Evolutionary conservation across 1,140 invertebrate genomes (phyloP).

Genomic region (Zaprionus gabonicus): DNA sequence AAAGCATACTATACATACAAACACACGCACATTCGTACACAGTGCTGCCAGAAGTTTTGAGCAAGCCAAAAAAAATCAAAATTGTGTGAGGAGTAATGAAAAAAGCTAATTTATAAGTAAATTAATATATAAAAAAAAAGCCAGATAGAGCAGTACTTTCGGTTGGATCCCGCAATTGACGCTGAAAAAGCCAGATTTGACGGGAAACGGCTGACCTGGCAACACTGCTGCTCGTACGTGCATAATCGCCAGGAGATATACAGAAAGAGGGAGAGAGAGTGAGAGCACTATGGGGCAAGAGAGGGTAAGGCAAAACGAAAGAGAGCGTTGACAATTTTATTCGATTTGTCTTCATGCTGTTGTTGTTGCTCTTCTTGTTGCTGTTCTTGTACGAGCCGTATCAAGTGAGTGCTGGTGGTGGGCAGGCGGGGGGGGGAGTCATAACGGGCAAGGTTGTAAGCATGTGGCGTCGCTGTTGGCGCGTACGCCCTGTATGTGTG

Average conservation of each 20-base stretch:
- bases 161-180: too few relatives aligned
- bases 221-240: background rate
- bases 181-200: background rate
- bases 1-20: background rate
- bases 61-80: too few relatives aligned
- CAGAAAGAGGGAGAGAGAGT: conserved; percentile 8
- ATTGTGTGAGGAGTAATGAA: too few relatives aligned
- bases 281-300: conserved; percentile 15
- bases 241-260: conserved; percentile 1
- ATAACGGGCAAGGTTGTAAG: conserved; percentile 79
- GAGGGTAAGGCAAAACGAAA: conserved; percentile 23
- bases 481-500: conserved; percentile 29
- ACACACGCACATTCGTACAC: background rate
- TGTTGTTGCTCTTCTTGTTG: conserved; percentile 30
- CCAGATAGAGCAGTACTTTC: too few relatives aligned
- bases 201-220: conserved; percentile 13
- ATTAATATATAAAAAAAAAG: too few relatives aligned
- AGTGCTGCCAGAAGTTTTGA: too few relatives aligned
- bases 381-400: conserved; percentile 30
- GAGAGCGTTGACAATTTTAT: conserved; percentile 61
- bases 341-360: conserved; percentile 50
- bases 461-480: conserved; percentile 45
- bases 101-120: too few relatives aligned
- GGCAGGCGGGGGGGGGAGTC: conserved; percentile 8
- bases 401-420: conserved; percentile 11